Evolutionary conservation across 2,888 invertebrate species (phyloP), one percentile per base, ranked within the genome.

Genomic region (Drosophila buzzatii): DNA sequence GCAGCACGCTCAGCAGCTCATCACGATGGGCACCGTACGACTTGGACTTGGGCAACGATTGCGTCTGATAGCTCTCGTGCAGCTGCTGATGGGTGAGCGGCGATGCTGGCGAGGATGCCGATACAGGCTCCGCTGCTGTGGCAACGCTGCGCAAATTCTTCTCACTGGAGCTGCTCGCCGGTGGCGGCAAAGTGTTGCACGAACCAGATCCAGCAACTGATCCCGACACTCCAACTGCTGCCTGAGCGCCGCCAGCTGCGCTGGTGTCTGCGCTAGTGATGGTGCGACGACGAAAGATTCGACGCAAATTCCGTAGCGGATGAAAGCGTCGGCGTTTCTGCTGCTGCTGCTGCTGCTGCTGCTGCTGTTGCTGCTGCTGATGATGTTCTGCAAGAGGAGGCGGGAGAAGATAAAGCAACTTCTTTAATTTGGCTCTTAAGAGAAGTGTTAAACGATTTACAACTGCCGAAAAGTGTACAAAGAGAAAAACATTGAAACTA

Each of bases 241-340:
- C 69, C 16, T 78, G 73, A n/a, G 64, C 64, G 6, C 76, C 64
- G 14, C 68, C 79, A 16, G 61, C 62, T 5, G 63, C 55, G 5
- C 78, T 57, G 33, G 79, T 80, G 20, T 89, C 88, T 20, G 87
- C 90, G 69, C 89, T 92, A 53, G 92, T 92, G 70, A 93, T 90
- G 10, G 93, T 93, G 65, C 93, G 92, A 53, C 93, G 91, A 1
- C 93, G 93, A 76, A 93, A 93, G 69, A 93, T 93, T 45, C 93
- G 92, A 7, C 93, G 92, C 58, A 93, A 82, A 86, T 93, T 93
- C 45, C 93, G 91, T 44, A 93, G 84, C 47, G 93, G 93, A 89
- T 93, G 92, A 78, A 93, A 93, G 68, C 93, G 91, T 53, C 93
- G 91, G 37, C 93, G 91, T 81, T 93, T 93, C 72, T 92, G 92